Base-by-base conservation (phyloP, 1,140 invertebrate genomes). In the Drosophila pachea region DNA sequence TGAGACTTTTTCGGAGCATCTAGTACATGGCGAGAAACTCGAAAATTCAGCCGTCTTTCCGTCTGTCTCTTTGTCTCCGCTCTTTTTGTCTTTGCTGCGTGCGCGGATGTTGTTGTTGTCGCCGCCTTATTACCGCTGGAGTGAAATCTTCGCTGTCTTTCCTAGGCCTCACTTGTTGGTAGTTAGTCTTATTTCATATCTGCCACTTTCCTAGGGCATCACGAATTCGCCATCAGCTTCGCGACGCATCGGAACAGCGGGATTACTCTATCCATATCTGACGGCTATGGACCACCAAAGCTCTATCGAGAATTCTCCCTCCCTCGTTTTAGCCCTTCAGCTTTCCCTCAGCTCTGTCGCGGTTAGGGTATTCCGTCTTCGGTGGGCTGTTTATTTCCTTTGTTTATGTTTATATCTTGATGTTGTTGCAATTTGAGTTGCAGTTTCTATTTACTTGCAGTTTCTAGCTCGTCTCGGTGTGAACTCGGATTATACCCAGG, bases 361-460 rank as follows among this genome's bases (percentile, higher is more conserved):
- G 6, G 7, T 2, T 7, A 43, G 40, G 14, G 40, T 16, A 43
- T 43, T 43, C 7, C 5, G n/a, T 7, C 12, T 43, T 43, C 40
- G 40, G 40, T 14, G 5, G 7, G 3, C 7, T 7, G 7, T 16
- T 43, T 14, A 7, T n/a, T 7, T 14, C 40, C 14, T 63, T 56
- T 77, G 33, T 45, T n/a, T 55, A 22, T 12, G 7, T 54, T 29
- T 63, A 40, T 52, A 32, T 49, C 40, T 43, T 47, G 16, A 54
- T 45, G 54, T 43, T 40, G 12, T 59, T 78, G 62, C 78, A 75
- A 68, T 65, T 65, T 50, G 45, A 60, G 32, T 66, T 68, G 79
- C 78, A 78, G 58, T 83, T 83, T 83, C 79, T 83, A 84, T 83
- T 83, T 83, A 83, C 79, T 84, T 79, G 79, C 79, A 84, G 79